Evolutionary conservation across 2,797 vertebrate species (phyloP).

Genomic region (Chrysocyon brachyurus): DNA sequence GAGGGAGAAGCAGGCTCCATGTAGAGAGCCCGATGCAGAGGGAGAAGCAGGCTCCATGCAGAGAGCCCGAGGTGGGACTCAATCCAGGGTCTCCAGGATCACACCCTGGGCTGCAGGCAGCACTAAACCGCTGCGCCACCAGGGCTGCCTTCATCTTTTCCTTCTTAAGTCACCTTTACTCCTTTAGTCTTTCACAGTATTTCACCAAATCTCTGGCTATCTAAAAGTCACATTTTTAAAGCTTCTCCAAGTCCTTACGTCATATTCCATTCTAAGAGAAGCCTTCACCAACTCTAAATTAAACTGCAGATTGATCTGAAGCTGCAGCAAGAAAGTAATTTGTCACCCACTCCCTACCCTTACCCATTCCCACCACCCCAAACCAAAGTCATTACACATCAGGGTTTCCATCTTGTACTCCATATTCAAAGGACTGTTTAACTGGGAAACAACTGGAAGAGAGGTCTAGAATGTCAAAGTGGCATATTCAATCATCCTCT

Average conservation of each 20-base stretch:
- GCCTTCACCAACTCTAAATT: constrained; percentile 3
- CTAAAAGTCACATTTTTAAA: background rate
- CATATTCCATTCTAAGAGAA: background rate
- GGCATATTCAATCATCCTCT: background rate
- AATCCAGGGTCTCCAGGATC: no score
- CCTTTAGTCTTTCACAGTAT: background rate
- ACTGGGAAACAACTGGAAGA: background rate
- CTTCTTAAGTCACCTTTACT: background rate
- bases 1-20: no score
- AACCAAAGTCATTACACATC: background rate
- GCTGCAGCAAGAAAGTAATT: background rate
- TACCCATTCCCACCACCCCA: background rate
- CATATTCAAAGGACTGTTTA: background rate
- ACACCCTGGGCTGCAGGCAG: no score
- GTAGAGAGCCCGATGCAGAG: no score
- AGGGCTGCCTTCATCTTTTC: background rate
- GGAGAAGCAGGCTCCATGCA: no score
- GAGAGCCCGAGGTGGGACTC: no score
- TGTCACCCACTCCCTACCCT: background rate
- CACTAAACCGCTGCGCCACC: no score
- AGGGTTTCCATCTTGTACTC: background rate
- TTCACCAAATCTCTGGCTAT: background rate
- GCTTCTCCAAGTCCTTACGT: background rate
- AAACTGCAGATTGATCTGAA: background rate
- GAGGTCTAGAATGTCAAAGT: background rate